These are phyloP conservation scores for Apotomis capreana DNA, from an alignment of 2,888 invertebrate species.

Conservation along the genomic window DNA sequence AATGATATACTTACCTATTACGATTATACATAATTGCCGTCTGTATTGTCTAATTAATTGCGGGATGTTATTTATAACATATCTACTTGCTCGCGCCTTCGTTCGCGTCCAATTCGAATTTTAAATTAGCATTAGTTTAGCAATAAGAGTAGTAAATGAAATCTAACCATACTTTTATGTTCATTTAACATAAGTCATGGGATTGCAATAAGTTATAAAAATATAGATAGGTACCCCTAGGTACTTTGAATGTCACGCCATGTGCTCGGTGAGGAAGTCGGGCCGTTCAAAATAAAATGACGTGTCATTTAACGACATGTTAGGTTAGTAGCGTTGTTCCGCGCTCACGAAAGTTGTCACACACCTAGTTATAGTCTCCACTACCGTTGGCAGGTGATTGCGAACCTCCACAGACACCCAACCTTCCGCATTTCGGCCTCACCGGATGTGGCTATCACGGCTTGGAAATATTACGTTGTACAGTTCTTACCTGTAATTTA, in stretches of 20 bases:
- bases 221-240: not conserved
- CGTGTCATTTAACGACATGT: slow-evolving; percentile 10
- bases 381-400: slow-evolving; percentile 15
- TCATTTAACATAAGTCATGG: too few species aligned
- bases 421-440: slow-evolving; percentile 5
- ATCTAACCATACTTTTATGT: too few species aligned
- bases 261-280: not conserved
- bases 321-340: slow-evolving; percentile 2
- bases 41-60: slow-evolving; percentile 11
- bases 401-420: slow-evolving; percentile 7
- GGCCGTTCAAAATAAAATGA: slow-evolving; percentile 16
- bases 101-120: too few species aligned
- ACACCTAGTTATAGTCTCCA: slow-evolving; percentile 16
- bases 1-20: slow-evolving; percentile 15
- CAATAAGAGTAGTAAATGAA: too few species aligned
- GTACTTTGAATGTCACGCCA: not conserved
- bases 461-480: slow-evolving; percentile 12
- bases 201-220: too few species aligned
- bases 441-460: slow-evolving; percentile 4
- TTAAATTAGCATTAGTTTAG: too few species aligned
- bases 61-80: not conserved
- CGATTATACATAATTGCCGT: slow-evolving; percentile 12
- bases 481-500: slow-evolving; percentile 17
- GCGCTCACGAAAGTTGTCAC: slow-evolving; percentile 20
- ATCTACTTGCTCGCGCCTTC: not conserved